Base-by-base conservation (phyloP, 2,888 invertebrate species). In the Eueremaeus valkanovi region DNA sequence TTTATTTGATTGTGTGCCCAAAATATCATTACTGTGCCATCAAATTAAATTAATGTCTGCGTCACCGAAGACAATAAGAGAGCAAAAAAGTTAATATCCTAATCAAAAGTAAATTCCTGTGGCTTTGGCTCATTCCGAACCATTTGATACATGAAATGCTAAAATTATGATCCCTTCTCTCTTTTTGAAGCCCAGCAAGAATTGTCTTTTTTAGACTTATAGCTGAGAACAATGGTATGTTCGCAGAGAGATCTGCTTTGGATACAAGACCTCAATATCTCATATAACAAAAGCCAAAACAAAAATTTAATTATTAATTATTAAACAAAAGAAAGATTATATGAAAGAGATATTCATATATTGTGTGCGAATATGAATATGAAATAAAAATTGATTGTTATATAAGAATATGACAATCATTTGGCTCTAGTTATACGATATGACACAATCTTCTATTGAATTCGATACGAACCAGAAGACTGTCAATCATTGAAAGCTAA, bases 61-160 rank as follows among this genome's bases (percentile, higher is more conserved):
- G 2, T 49, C 24, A 51, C 24, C 24, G 27, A 55, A 55, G 24
- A 55, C 58, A 58, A 16, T 31, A 58, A 58, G 18, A 18, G 29
- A 21, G 5, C 3, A 24, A 51, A 51, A 31, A 58, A 18, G 16
- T 29, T 58, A 29, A 58, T 58, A 58, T 31, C 31, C 8, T 58
- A 58, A 58, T 58, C 16, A 58, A 58, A 58, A 58, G 29, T 58
- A 31, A 58, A 24, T 66, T 63, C 33, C 63, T 24, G 36, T 36
- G 36, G 21, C n/a, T 36, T 33, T 13, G 16, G 31, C 16, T 61
- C 61, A 61, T 66, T 66, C 63, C 63, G n/a, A 21, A 11, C 36
- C 63, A 66, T 66, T 66, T 66, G 63, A 66, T 21, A 36, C 36
- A 66, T 66, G 36, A 66, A 36, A 66, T 66, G 61, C 31, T 33